These are phyloP conservation scores for Penaeus japonicus DNA, from an alignment of 1,140 invertebrate genomes.

Conservation along the genomic window DNA sequence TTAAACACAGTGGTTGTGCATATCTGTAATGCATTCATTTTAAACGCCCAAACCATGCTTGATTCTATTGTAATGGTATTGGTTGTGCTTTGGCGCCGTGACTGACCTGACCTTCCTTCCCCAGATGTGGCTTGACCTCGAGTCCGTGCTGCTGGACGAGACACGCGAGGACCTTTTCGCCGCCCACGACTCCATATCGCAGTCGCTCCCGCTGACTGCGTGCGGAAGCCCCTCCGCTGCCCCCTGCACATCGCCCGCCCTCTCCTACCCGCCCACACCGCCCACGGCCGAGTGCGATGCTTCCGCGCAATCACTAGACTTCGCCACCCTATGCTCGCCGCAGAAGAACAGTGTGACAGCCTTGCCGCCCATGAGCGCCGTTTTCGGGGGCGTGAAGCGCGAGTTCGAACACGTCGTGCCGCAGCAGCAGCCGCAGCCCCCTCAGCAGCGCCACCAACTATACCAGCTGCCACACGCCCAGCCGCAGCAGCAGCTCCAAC, in stretches of 20 bases:
- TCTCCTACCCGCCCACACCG: slow-evolving; percentile 6
- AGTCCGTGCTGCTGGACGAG: slow-evolving; percentile 14
- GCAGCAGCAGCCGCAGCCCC: neutral
- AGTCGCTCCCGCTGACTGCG: neutral
- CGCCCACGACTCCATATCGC: neutral
- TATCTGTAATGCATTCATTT: neutral
- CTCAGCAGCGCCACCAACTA: neutral
- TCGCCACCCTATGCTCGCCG: neutral
- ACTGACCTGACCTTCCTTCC: neutral
- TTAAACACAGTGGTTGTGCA: no score
- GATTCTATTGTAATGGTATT: neutral
- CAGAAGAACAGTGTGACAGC: neutral
- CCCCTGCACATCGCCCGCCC: neutral
- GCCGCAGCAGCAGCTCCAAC: neutral
- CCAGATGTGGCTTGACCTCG: slow-evolving; percentile 33
- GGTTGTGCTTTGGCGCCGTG: neutral
- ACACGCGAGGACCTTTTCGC: neutral
- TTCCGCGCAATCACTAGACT: neutral
- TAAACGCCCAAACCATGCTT: neutral
- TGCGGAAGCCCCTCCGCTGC: neutral
- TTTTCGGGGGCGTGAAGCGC: neutral
- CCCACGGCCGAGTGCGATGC: neutral
- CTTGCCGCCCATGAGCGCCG: neutral
- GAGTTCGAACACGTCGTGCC: slow-evolving; percentile 8
- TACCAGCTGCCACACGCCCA: neutral